A percentile compares a stretch with the other conserved stretches of the same genome.
Conservation (phyloP, 2,113 vertebrate species). For the Pollachius pollachius region DNA sequence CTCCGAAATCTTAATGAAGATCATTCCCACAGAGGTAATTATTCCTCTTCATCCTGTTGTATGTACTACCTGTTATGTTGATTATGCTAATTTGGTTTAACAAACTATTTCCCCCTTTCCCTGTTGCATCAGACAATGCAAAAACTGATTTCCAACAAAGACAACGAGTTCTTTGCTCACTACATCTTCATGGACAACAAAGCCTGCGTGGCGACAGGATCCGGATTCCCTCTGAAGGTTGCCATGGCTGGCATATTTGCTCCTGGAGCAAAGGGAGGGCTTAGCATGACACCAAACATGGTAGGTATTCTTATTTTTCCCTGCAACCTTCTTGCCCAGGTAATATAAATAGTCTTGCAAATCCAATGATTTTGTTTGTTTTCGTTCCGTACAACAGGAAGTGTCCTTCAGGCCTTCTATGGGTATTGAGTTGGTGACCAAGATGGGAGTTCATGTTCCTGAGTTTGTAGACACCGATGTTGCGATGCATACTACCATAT, state of each 20-base stretch:
- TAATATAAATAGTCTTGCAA: background rate
- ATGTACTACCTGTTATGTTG: background rate
- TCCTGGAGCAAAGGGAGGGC: constrained; percentile 78
- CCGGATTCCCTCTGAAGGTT: constrained; percentile 84
- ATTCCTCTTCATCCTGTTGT: background rate
- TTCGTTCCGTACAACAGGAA: constrained; percentile 65
- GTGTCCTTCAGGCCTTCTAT: constrained; percentile 79
- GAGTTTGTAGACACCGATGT: constrained; percentile 78
- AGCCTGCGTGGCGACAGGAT: constrained; percentile 83
- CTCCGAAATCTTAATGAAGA: constrained; percentile 23
- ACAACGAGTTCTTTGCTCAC: constrained; percentile 82
- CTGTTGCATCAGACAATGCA: constrained; percentile 41
- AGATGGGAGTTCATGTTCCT: constrained; percentile 80
- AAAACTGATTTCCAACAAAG: constrained; percentile 65
- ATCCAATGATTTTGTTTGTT: background rate
- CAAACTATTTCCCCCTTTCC: background rate
- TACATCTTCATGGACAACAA: constrained; percentile 95
- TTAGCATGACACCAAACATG: constrained; percentile 63
- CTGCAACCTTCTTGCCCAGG: background rate
- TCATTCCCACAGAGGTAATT: constrained; percentile 50
- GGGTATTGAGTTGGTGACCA: constrained; percentile 82
- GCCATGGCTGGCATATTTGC: constrained; percentile 80
- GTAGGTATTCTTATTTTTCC: constrained; percentile 59
- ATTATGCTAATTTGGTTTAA: background rate
- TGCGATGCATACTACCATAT: constrained; percentile 83